Percentiles rank a stretch among this genome's conserved stretches.
phyloP scores from a whole-genome alignment of 1,140 invertebrate species.

The Ceratosolen solmsi region DNA sequence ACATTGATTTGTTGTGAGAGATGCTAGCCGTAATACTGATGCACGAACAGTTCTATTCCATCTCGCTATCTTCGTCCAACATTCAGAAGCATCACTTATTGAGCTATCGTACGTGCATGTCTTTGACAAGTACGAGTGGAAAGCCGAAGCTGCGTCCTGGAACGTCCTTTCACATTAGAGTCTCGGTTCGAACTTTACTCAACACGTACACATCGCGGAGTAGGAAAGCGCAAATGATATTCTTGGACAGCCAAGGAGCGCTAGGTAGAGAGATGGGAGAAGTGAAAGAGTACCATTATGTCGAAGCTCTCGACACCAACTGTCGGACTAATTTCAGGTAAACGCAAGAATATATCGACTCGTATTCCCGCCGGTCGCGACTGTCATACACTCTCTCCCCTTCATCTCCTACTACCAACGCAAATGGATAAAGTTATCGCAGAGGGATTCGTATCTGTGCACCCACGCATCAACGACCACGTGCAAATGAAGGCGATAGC shows the following conservation, averaged over 20 bases:
- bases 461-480: background rate
- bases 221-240: too few species aligned
- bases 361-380: slow-evolving; percentile 42
- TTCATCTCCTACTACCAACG: background rate
- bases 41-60: background rate
- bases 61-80: background rate
- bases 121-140: slow-evolving; percentile 21
- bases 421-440: slow-evolving; percentile 41
- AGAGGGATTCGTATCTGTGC: background rate
- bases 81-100: background rate
- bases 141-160: too few species aligned
- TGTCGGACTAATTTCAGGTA: slow-evolving; percentile 60
- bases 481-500: slow-evolving; percentile 9
- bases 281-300: background rate
- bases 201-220: too few species aligned
- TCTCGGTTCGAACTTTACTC: too few species aligned
- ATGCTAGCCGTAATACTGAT: background rate
- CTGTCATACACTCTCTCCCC: too few species aligned
- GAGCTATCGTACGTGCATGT: background rate
- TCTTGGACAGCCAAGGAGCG: too few species aligned
- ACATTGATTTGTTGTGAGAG: slow-evolving; percentile 1
- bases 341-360: slow-evolving; percentile 58
- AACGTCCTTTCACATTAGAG: too few species aligned
- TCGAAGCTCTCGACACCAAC: slow-evolving; percentile 32
- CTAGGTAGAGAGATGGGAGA: background rate